Conservation (phyloP, 1,140 invertebrate genomes). For the Camponotus floridanus region DNA sequence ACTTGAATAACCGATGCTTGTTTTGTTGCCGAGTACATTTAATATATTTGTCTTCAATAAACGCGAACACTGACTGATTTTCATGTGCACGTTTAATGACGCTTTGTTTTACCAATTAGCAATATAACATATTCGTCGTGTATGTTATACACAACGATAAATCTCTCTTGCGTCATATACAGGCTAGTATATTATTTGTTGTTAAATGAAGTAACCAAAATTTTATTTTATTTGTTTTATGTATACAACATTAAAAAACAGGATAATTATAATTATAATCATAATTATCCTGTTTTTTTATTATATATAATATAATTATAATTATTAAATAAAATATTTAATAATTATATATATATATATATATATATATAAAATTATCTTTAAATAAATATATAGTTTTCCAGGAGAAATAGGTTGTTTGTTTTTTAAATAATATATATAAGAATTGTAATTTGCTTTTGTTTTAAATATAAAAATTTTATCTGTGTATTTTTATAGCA, state of each 20-base stretch:
- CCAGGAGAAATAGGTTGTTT: background rate
- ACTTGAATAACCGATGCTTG: conserved; percentile 68
- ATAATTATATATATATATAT: background rate
- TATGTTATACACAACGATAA: background rate
- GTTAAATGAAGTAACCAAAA: background rate
- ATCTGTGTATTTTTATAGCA: background rate
- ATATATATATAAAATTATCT: background rate
- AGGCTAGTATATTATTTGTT: conserved; percentile 12
- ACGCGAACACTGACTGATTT: conserved; percentile 3
- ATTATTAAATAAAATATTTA: background rate
- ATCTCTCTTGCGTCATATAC: background rate
- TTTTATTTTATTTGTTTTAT: conserved; percentile 33
- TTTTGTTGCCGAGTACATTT: conserved; percentile 46
- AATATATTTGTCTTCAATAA: conserved; percentile 56
- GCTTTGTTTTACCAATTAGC: conserved; percentile 53
- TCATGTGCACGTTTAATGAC: conserved; percentile 29
- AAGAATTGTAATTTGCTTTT: background rate
- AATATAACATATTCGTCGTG: conserved; percentile 3
- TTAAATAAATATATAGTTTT: conserved; percentile 1
- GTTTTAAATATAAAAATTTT: conserved; percentile 7
- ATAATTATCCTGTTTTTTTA: too few relatives aligned
- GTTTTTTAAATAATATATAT: background rate
- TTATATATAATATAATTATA: background rate
- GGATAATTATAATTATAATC: too few relatives aligned
- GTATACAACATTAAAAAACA: too few relatives aligned